A percentile compares a stretch with the other conserved stretches of the same genome.
Conservation (phyloP, 1,140 invertebrate species). For the Rhagoletis zephyria region DNA sequence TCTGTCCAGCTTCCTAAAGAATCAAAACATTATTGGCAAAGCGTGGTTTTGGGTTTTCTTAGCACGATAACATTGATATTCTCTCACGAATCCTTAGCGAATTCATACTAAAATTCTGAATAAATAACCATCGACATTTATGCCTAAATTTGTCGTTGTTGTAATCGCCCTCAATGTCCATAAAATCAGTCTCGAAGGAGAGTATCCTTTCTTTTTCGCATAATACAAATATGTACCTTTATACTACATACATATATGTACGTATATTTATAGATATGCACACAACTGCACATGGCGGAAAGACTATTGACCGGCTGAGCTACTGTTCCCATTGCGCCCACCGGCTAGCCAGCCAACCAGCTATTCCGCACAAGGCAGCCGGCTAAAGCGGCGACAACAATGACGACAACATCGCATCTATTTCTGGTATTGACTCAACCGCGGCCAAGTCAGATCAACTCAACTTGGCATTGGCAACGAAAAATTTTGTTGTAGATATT, state of each 20-base stretch:
- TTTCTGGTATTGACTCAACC: conserved; percentile 48
- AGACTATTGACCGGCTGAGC: conserved; percentile 49
- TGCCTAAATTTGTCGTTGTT: conserved; percentile 24
- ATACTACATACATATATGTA: not conserved
- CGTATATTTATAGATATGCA: not conserved
- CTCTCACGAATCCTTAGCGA: too few relatives aligned
- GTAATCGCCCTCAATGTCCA: conserved; percentile 26
- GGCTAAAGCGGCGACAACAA: not conserved
- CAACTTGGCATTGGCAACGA: conserved; percentile 36
- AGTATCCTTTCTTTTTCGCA: not conserved
- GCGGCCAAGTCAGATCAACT: not conserved
- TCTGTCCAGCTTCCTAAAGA: too few relatives aligned
- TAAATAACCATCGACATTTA: not conserved
- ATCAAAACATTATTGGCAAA: too few relatives aligned
- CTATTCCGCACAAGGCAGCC: not conserved
- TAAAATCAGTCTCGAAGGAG: not conserved
- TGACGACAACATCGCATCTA: conserved; percentile 40
- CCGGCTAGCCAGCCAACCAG: not conserved
- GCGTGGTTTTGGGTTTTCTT: too few relatives aligned
- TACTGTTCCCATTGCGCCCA: conserved; percentile 48
- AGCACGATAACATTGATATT: too few relatives aligned
- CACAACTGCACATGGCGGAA: not conserved
- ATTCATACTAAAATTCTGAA: too few relatives aligned
- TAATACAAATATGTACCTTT: not conserved
- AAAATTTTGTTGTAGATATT: not conserved